phyloP scores from a whole-genome alignment of 2,888 invertebrate genomes.

The Ennomos erosarius region DNA sequence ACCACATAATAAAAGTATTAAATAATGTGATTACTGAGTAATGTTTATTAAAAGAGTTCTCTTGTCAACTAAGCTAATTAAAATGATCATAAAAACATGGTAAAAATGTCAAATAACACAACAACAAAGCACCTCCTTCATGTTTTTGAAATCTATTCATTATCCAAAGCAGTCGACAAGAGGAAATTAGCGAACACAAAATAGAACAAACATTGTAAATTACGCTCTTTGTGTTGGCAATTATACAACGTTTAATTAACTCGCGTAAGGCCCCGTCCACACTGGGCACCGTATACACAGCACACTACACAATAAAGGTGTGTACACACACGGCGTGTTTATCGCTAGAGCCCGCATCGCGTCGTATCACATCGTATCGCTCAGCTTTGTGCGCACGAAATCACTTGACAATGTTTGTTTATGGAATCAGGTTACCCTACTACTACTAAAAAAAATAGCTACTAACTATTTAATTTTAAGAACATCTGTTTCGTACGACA shows the following conservation, averaged over 20 bases:
- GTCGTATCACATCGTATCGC: slow-evolving; percentile 10
- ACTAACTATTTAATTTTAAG: too few species aligned
- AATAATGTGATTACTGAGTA: too few species aligned
- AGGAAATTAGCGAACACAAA: slow-evolving; percentile 8
- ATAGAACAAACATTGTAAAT: slow-evolving; percentile 20
- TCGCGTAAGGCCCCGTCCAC: background rate
- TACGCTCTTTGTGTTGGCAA: slow-evolving; percentile 18
- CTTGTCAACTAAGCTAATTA: too few species aligned
- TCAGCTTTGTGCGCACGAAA: slow-evolving; percentile 10
- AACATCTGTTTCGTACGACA: too few species aligned
- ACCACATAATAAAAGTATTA: too few species aligned
- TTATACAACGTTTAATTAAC: slow-evolving; percentile 25
- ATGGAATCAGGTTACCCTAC: background rate
- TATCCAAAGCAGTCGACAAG: background rate
- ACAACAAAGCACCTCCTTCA: too few species aligned
- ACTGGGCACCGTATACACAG: background rate
- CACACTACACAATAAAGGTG: background rate
- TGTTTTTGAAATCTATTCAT: background rate
- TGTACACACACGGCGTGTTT: background rate
- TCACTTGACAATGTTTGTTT: slow-evolving; percentile 10
- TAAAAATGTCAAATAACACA: too few species aligned
- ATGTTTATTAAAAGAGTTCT: too few species aligned
- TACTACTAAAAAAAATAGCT: too few species aligned
- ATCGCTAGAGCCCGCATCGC: slow-evolving; percentile 10
- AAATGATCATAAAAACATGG: too few species aligned